Evolutionary conservation across 2,113 vertebrate genomes (phyloP).

Genomic region (Megaceryle maxima): DNA sequence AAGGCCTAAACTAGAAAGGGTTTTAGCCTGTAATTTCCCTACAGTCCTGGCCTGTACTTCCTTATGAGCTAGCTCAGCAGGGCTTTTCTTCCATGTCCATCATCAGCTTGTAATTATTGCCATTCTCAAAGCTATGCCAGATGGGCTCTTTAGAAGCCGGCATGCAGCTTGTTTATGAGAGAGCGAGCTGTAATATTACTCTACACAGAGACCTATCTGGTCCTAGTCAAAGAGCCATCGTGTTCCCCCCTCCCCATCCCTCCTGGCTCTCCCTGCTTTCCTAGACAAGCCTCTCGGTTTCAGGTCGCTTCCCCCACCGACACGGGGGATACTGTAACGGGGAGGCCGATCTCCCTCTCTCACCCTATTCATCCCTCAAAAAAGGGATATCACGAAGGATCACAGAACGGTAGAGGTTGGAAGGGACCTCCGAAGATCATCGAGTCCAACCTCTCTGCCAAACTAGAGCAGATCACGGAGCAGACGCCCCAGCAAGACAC

Average conservation of each 20-base stretch:
- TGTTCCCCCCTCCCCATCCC: background rate
- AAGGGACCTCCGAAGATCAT: no score
- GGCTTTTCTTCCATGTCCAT: conserved; percentile 81
- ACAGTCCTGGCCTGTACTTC: conserved; percentile 80
- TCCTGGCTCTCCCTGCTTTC: conserved; percentile 17
- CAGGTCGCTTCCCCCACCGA: background rate
- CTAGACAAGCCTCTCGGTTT: background rate
- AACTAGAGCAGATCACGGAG: background rate
- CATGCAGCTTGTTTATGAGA: conserved; percentile 80
- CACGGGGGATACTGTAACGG: background rate
- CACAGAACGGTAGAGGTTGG: no score
- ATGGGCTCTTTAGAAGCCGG: conserved; percentile 82
- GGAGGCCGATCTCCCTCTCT: background rate
- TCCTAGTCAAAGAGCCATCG: conserved; percentile 71
- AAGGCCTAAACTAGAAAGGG: conserved; percentile 82
- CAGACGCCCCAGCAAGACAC: background rate
- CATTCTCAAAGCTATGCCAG: conserved; percentile 85
- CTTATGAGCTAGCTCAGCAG: conserved; percentile 81
- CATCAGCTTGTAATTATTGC: conserved; percentile 89
- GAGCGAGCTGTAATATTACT: conserved; percentile 78
- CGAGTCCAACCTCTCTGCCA: no score
- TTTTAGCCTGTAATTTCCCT: conserved; percentile 85
- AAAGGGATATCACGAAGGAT: background rate
- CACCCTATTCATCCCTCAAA: background rate
- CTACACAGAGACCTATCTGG: conserved; percentile 77